Evolutionary conservation across 2,888 invertebrate species (phyloP).

Genomic region (Acanthopleura granulata): DNA sequence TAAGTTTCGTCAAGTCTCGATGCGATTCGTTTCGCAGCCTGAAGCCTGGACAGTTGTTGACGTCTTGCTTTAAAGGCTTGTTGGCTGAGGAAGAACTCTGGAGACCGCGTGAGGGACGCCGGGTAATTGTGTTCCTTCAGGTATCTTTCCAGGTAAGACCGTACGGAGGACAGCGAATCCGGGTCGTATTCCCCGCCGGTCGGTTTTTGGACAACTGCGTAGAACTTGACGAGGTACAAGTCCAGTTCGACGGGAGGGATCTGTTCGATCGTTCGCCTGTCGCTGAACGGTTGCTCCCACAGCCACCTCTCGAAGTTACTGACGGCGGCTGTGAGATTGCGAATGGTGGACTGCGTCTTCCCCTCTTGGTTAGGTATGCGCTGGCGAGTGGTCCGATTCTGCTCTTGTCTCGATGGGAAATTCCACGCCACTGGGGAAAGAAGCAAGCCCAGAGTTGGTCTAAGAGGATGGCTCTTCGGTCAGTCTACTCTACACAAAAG

Average conservation of each 20-base stretch:
- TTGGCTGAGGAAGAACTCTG: not conserved
- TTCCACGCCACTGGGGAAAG: not conserved
- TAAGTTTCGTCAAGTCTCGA: too few relatives aligned
- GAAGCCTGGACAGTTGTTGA: not conserved
- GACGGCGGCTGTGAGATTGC: conserved; percentile 5
- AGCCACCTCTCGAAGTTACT: conserved; percentile 11
- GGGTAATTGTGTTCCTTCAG: not conserved
- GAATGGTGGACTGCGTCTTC: not conserved
- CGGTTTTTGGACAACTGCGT: not conserved
- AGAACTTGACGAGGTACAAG: not conserved
- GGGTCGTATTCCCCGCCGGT: conserved; percentile 9
- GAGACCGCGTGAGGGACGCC: not conserved
- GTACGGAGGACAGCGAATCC: not conserved
- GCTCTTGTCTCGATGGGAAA: not conserved
- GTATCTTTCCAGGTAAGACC: conserved; percentile 10
- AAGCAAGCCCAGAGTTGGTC: not conserved
- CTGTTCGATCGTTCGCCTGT: not conserved
- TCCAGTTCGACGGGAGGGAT: conserved; percentile 13
- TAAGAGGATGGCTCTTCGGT: too few relatives aligned
- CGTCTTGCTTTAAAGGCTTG: not conserved
- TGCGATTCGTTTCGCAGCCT: too few relatives aligned
- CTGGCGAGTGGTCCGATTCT: not conserved
- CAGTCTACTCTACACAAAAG: too few relatives aligned
- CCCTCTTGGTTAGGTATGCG: not conserved
- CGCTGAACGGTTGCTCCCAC: conserved; percentile 4